Evolutionary conservation across 2,113 vertebrate genomes (phyloP).

Genomic region (Siniperca chuatsi): DNA sequence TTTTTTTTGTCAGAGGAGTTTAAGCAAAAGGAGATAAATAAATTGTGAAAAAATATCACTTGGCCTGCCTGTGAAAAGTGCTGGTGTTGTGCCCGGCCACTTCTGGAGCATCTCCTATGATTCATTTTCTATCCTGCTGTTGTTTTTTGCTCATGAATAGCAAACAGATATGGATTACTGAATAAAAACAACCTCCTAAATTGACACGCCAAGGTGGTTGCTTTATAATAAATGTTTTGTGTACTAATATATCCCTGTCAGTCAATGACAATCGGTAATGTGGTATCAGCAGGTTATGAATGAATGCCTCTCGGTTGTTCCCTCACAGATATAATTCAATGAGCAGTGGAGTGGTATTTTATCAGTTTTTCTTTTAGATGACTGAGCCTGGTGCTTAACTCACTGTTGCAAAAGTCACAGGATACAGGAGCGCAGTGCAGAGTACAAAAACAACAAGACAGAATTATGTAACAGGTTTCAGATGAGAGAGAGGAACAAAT

Average conservation of each 20-base stretch:
- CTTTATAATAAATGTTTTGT: slow-evolving; percentile 61
- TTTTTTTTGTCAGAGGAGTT: slow-evolving; percentile 42
- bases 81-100: slow-evolving; percentile 56
- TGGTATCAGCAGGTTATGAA: slow-evolving; percentile 59
- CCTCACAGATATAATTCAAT: slow-evolving; percentile 56
- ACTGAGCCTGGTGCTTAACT: slow-evolving; percentile 34
- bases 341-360: slow-evolving; percentile 54
- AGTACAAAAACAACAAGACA: not conserved
- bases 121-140: slow-evolving; percentile 62
- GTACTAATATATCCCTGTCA: slow-evolving; percentile 60
- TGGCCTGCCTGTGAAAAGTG: slow-evolving; percentile 45
- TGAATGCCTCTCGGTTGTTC: slow-evolving; percentile 39
- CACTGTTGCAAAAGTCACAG: slow-evolving; percentile 34
- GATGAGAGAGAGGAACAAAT: slow-evolving; percentile 4
- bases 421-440: slow-evolving; percentile 22
- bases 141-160: slow-evolving; percentile 71
- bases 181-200: slow-evolving; percentile 60
- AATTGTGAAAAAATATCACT: slow-evolving; percentile 52
- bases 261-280: slow-evolving; percentile 52
- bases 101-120: slow-evolving; percentile 66
- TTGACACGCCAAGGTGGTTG: slow-evolving; percentile 52
- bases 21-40: slow-evolving; percentile 69
- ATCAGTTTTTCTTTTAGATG: slow-evolving; percentile 56
- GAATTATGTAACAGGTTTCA: slow-evolving; percentile 38
- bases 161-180: slow-evolving; percentile 60